Base-by-base conservation (phyloP, 2,113 vertebrate genomes). In the Megaleporinus macrocephalus region DNA sequence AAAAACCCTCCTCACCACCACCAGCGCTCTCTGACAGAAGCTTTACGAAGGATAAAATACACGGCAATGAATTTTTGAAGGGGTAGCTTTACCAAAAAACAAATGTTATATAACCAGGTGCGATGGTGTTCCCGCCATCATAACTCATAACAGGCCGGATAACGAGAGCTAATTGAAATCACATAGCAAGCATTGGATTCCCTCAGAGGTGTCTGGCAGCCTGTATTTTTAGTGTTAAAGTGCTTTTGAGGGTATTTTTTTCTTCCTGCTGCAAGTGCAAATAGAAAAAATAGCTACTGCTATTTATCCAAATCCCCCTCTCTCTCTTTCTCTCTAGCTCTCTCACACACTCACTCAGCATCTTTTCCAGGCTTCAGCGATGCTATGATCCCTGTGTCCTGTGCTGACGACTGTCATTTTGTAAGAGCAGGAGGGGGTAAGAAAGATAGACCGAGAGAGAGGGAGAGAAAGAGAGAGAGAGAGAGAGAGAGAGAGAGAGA, bases 401-500 rank as follows among this genome's bases (percentile, higher is more conserved):
- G 62, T 81, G 59, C 77, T 84, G 83, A 76, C 49, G 59, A 62
- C 63, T 29, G 44, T 74, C 82, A 73, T 69, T 81, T 69, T 66
- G 62, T 70, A 13, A 22, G 66, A 70, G 66, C 66, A 41, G 26
- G 55, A 61, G 29, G 27, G 12, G 44, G 11, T 33, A 24, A 27
- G 20, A 57, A n/a, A 12, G 5, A 74, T 10, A 36, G 30, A 2
- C 0, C 2, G 49, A 22, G 13, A 24, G 59, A 57, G 30, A 44
- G 9, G 9, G 53, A 55, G 20, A 55, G 18, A 55, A 30, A 65
- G 6, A 59, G 18, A 57, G 30, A 44, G 14, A 22, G 53, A 55
- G 20, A 55, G 18, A 55, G 65, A 65, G 6, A 59, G 18, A 36
- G 10, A 24, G 29, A 5, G 73, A 1, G 24, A 44, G 33, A 4